phyloP scores from a whole-genome alignment of 2,888 invertebrate species.

The Doris montereyensis region DNA sequence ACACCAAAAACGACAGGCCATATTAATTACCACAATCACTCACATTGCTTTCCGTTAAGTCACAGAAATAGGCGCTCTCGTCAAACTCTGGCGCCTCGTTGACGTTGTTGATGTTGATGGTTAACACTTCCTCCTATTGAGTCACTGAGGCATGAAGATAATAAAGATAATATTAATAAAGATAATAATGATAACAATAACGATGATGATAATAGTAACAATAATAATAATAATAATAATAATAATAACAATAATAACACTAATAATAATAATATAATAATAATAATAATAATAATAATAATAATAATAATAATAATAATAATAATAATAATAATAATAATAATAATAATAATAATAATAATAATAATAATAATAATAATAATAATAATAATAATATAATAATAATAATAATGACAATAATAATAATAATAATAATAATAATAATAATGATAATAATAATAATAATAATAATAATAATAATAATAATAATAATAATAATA shows the following conservation, averaged over 20 bases:
- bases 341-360: background rate
- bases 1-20: no score
- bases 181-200: background rate
- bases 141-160: conserved; percentile 16
- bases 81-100: conserved; percentile 49
- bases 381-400: background rate
- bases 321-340: background rate
- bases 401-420: background rate
- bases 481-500: background rate
- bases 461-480: background rate
- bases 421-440: background rate
- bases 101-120: conserved; percentile 43
- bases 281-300: background rate
- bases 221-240: conserved; percentile 33
- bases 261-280: background rate
- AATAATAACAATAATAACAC: conserved; percentile 22
- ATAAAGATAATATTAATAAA: background rate
- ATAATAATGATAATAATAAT: background rate
- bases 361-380: background rate
- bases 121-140: conserved; percentile 42
- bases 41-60: conserved; percentile 44
- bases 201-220: background rate
- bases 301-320: background rate
- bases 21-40: no score
- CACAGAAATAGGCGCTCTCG: conserved; percentile 44